phyloP scores from a whole-genome alignment of 2,888 invertebrate genomes.

The Frankliniella fusca region DNA sequence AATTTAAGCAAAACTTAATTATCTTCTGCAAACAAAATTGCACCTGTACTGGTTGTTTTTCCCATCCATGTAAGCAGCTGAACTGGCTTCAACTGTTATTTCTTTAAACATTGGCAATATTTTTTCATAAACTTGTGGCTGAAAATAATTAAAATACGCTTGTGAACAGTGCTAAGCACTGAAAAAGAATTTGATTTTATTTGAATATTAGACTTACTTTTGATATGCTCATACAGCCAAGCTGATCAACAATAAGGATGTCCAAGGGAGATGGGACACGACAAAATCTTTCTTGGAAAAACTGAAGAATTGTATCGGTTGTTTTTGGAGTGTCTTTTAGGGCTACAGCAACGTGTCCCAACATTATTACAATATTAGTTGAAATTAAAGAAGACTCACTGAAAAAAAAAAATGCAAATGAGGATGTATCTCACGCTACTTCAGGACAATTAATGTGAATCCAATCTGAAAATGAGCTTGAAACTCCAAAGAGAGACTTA shows the following conservation, averaged over 20 bases:
- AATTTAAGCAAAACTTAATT: constrained; percentile 26
- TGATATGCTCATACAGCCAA: constrained; percentile 97
- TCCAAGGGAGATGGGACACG: constrained; percentile 87
- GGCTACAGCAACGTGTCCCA: constrained; percentile 95
- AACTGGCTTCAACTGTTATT: constrained; percentile 89
- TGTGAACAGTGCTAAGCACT: too few species aligned
- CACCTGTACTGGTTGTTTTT: constrained; percentile 58
- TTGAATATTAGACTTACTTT: constrained; percentile 43
- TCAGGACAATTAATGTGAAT: too few species aligned
- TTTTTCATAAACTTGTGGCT: constrained; percentile 73
- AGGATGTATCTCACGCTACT: background rate
- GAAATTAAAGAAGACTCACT: constrained; percentile 90
- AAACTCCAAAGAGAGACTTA: too few species aligned
- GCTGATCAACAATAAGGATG: constrained; percentile 90
- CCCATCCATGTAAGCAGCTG: constrained; percentile 64
- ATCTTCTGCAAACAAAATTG: constrained; percentile 32
- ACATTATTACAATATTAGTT: constrained; percentile 93
- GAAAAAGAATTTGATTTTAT: background rate
- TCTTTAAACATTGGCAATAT: constrained; percentile 98
- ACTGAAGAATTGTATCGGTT: constrained; percentile 90
- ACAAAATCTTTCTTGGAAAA: constrained; percentile 92
- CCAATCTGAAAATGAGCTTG: too few species aligned
- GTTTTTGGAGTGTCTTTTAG: constrained; percentile 90
- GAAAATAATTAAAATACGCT: background rate
- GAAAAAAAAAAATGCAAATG: constrained; percentile 37